phyloP scores from a whole-genome alignment of 2,797 vertebrate species.

The Pantherophis vulpinus region DNA sequence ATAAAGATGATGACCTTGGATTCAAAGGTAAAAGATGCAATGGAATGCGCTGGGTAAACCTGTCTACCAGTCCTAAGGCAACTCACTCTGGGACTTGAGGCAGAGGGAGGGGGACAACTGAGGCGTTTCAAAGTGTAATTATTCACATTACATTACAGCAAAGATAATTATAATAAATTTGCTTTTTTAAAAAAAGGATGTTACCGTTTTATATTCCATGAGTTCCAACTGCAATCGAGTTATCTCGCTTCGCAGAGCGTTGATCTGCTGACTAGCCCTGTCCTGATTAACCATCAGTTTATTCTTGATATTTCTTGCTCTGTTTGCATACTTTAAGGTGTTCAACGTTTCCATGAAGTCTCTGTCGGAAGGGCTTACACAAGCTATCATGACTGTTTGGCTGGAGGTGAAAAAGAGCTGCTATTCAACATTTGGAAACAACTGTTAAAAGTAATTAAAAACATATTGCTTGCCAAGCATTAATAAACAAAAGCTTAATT shows the following conservation, averaged over 20 bases:
- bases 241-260: slow-evolving; percentile 88
- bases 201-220: slow-evolving; percentile 95
- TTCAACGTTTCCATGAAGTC: slow-evolving; percentile 99
- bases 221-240: slow-evolving; percentile 95
- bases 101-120: not conserved
- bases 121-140: not conserved
- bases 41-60: not conserved
- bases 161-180: not conserved
- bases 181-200: not conserved
- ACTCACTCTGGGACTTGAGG: not conserved
- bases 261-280: slow-evolving; percentile 94
- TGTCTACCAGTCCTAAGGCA: not conserved
- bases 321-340: slow-evolving; percentile 92
- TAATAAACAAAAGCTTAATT: not conserved
- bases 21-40: not conserved
- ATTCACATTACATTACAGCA: not conserved
- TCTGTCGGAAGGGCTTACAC: slow-evolving; percentile 94
- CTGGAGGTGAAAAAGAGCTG: slow-evolving; percentile 69
- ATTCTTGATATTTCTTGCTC: slow-evolving; percentile 97
- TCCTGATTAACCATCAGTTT: slow-evolving; percentile 97
- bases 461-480: not conserved
- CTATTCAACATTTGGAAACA: slow-evolving; percentile 22
- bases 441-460: not conserved
- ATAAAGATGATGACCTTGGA: not conserved
- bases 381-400: slow-evolving; percentile 97